Conservation (phyloP, 2,113 vertebrate genomes). For the Acanthochromis polyacanthus region DNA sequence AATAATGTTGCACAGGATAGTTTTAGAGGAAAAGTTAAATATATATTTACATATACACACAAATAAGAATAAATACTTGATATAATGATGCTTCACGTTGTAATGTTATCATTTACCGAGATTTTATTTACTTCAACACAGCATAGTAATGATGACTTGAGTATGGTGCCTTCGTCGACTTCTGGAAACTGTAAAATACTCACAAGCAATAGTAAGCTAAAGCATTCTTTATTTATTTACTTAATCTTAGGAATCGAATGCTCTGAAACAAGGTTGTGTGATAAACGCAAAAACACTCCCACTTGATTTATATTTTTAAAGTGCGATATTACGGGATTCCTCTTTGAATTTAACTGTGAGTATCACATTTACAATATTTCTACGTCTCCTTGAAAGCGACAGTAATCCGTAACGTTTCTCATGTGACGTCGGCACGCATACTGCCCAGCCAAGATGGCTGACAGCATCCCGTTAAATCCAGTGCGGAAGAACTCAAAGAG, state of each 20-base stretch:
- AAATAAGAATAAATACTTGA: too few relatives aligned
- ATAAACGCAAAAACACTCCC: background rate
- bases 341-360: background rate
- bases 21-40: too few relatives aligned
- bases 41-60: too few relatives aligned
- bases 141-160: background rate
- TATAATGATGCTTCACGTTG: too few relatives aligned
- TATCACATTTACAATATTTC: background rate
- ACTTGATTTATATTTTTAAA: background rate
- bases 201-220: background rate
- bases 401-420: background rate
- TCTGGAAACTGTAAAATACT: accelerated
- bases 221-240: too few relatives aligned
- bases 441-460: slow-evolving; percentile 84
- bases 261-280: too few relatives aligned
- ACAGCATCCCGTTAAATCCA: slow-evolving; percentile 83
- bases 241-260: too few relatives aligned
- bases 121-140: background rate
- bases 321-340: background rate
- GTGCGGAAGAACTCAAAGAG: slow-evolving; percentile 80
- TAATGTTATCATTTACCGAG: background rate
- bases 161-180: background rate
- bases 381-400: background rate
- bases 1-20: too few relatives aligned
- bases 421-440: slow-evolving; percentile 74